phyloP scores from a whole-genome alignment of 2,113 vertebrate species.

The Gymnogyps californianus region DNA sequence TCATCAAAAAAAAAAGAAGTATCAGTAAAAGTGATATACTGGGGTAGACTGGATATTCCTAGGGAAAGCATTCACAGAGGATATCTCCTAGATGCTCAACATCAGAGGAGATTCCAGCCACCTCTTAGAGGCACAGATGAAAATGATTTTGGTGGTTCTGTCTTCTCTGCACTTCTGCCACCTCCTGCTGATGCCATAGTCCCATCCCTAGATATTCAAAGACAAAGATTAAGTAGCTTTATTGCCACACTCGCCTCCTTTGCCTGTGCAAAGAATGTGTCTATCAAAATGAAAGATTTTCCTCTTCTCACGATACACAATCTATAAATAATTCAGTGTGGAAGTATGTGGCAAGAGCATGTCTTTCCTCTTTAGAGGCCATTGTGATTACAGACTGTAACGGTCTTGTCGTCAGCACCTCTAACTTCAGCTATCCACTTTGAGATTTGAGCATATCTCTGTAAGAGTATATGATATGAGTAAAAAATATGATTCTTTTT shows the following conservation, averaged over 20 bases:
- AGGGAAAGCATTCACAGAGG: not conserved
- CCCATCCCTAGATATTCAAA: not conserved
- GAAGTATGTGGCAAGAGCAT: not conserved
- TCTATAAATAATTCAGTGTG: not conserved
- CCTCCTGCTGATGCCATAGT: not conserved
- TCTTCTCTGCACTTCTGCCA: not conserved
- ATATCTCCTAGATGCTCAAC: not conserved
- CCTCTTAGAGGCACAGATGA: not conserved
- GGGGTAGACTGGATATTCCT: not conserved
- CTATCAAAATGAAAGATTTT: not conserved
- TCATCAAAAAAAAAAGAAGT: not conserved
- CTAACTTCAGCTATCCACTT: not conserved
- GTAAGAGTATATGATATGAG: not conserved
- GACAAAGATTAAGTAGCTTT: not conserved
- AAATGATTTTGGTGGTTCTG: not conserved
- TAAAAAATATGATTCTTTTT: not conserved
- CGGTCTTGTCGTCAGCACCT: not conserved
- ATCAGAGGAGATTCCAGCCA: not conserved
- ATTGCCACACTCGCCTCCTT: not conserved
- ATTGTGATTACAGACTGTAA: not conserved
- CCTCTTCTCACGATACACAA: not conserved
- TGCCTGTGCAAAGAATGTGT: not conserved
- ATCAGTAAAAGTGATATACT: not conserved
- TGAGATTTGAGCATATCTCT: not conserved
- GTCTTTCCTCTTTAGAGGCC: not conserved